Evolutionary conservation across 2,797 vertebrate genomes (phyloP), one percentile per base, ranked within the genome.

Genomic region (Neosalanx taihuensis): DNA sequence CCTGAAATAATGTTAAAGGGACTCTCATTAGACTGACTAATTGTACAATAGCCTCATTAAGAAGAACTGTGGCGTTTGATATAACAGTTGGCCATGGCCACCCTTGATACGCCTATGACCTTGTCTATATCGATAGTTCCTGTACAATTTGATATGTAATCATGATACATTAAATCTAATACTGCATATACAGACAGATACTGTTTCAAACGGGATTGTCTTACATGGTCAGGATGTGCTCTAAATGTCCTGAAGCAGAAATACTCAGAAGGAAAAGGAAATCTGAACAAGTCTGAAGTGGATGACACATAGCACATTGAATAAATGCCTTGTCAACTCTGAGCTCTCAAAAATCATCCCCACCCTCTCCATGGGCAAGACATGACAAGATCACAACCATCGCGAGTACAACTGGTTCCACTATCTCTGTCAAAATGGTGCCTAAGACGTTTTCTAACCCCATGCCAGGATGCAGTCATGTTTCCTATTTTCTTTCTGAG

Each of bases 371-470:
- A 56, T 56, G 51, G 51, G 51, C 6, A n/a, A n/a, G 17, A 56
- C 51, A n/a, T n/a, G 15, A n/a, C 51, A n/a, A n/a, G 51, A 61
- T 30, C 12, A 61, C 59, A 1, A 61, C 20, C 23, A 61, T 13
- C 23, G 13, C 20, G 5, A 26, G 20, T 2, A 61, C 23, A 10
- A 61, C 59, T 29, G 13, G 20, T 15, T 13, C 20, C 23, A 30
- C 59, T 60, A 23, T 59, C 17, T 61, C 26, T 29, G 12, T 61
- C 26, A 61, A 61, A 61, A 61, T 61, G 59, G 59, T 26, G 17
- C n/a, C 51, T 56, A n/a, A 56, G 59, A 61, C 57, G 23, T 20
- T 26, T 59, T 26, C 57, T 2, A 59, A 3, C n/a, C 26, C 57
- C 41, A 46, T 61, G 59, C 12, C 12, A 29, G 30, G 59, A 61